These are phyloP conservation scores for Himalopsyche kuldschensis DNA, from an alignment of 2,888 invertebrate species.

Conservation along the genomic window DNA sequence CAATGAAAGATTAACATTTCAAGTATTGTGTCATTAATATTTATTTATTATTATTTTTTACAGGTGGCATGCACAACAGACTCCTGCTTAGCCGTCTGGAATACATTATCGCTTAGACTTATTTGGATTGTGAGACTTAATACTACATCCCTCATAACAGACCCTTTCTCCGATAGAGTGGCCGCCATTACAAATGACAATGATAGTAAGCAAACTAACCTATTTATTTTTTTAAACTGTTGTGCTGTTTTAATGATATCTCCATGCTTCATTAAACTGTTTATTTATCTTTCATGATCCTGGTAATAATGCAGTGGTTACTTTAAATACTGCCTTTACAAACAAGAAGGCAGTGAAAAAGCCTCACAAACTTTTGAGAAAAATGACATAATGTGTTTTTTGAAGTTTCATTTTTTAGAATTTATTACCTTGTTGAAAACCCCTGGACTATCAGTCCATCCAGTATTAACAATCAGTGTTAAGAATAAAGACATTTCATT, in stretches of 20 bases:
- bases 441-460: too few relatives aligned
- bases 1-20: neutral
- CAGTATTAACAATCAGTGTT: too few relatives aligned
- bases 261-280: neutral
- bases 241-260: too few relatives aligned
- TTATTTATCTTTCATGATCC: neutral
- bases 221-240: neutral
- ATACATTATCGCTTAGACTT: conserved; percentile 68
- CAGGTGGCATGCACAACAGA: conserved; percentile 59
- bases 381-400: too few relatives aligned
- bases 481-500: too few relatives aligned
- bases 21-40: too few relatives aligned
- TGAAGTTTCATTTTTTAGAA: too few relatives aligned
- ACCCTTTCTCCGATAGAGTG: conserved; percentile 68
- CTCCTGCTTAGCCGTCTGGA: conserved; percentile 69
- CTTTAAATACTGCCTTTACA: neutral
- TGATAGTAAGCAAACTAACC: conserved; percentile 56
- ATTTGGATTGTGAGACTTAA: conserved; percentile 65
- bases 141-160: conserved; percentile 52
- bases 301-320: neutral
- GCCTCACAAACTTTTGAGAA: too few relatives aligned
- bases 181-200: conserved; percentile 67
- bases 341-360: too few relatives aligned
- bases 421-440: too few relatives aligned
- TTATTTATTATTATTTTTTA: conserved; percentile 7